These are phyloP conservation scores for Antigone vipio DNA, from an alignment of 2,113 vertebrate genomes.

Conservation along the genomic window DNA sequence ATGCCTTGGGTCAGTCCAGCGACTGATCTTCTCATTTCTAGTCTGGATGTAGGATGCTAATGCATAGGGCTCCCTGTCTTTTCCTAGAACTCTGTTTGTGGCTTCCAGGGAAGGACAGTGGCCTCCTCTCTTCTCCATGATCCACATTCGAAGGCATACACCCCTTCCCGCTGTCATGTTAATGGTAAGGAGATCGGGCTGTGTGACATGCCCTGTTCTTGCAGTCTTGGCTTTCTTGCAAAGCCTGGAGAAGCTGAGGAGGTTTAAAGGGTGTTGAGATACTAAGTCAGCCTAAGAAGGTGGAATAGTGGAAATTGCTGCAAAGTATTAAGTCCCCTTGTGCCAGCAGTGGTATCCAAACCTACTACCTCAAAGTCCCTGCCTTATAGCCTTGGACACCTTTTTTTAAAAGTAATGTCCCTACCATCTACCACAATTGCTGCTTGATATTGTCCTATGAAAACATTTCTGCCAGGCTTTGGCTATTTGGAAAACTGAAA, in stretches of 20 bases:
- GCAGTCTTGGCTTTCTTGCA: neutral
- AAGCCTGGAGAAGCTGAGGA: neutral
- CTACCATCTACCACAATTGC: neutral
- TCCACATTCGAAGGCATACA: slow-evolving; percentile 71
- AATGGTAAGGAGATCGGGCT: slow-evolving; percentile 61
- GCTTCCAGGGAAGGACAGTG: slow-evolving; percentile 77
- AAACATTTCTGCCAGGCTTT: neutral
- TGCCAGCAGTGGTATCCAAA: neutral
- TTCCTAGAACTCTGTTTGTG: slow-evolving; percentile 71
- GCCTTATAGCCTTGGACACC: neutral
- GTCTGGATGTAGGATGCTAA: neutral
- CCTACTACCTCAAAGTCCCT: neutral
- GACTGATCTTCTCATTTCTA: neutral
- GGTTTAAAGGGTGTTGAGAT: neutral
- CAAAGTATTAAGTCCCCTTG: neutral
- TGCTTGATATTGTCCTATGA: neutral
- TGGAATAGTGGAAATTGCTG: neutral
- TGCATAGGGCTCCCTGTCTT: neutral
- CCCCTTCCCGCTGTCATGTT: slow-evolving; percentile 72
- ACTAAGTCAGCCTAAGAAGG: neutral
- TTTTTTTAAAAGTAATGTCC: neutral
- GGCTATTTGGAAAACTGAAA: neutral
- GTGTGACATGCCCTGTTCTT: neutral
- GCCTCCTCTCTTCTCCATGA: slow-evolving; percentile 76
- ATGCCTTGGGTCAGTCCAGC: neutral